These are phyloP conservation scores for Gadus macrocephalus DNA, from an alignment of 2,113 vertebrate species.

Conservation along the genomic window DNA sequence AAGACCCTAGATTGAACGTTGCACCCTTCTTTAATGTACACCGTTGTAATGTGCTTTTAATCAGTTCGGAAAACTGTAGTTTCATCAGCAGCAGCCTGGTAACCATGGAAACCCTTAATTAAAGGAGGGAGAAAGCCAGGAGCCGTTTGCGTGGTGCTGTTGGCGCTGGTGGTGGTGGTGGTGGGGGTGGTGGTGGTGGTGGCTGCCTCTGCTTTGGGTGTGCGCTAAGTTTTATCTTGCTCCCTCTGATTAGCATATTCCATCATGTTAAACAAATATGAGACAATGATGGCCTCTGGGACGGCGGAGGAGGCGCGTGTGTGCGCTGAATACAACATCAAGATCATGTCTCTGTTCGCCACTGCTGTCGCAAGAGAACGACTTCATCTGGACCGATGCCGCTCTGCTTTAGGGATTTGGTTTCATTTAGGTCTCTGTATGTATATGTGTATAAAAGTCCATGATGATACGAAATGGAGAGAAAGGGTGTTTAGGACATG, in stretches of 20 bases:
- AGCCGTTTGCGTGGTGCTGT: background rate
- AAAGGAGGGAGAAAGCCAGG: constrained; percentile 13
- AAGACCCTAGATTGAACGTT: background rate
- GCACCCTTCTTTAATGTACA: constrained; percentile 21
- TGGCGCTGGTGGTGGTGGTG: background rate
- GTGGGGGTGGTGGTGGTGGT: background rate
- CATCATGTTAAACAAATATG: constrained; percentile 70
- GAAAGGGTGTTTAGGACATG: too few species aligned
- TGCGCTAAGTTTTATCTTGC: constrained; percentile 33
- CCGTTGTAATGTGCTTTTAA: constrained; percentile 35
- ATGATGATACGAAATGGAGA: too few species aligned
- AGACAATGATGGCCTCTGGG: constrained; percentile 62
- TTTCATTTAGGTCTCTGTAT: too few species aligned
- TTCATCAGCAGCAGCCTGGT: constrained; percentile 32
- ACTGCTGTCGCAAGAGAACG: constrained; percentile 38
- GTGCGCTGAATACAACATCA: constrained; percentile 49
- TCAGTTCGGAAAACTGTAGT: constrained; percentile 4
- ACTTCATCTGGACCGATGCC: too few species aligned
- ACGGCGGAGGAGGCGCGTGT: constrained; percentile 26
- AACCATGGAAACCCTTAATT: constrained; percentile 46
- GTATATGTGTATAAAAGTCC: too few species aligned
- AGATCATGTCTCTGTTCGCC: constrained; percentile 37
- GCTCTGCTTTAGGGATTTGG: too few species aligned
- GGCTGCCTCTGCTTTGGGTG: too few species aligned
- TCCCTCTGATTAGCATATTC: constrained; percentile 63